These are phyloP conservation scores for Acanthosoma haemorrhoidale DNA, from an alignment of 2,888 invertebrate genomes.

Conservation along the genomic window DNA sequence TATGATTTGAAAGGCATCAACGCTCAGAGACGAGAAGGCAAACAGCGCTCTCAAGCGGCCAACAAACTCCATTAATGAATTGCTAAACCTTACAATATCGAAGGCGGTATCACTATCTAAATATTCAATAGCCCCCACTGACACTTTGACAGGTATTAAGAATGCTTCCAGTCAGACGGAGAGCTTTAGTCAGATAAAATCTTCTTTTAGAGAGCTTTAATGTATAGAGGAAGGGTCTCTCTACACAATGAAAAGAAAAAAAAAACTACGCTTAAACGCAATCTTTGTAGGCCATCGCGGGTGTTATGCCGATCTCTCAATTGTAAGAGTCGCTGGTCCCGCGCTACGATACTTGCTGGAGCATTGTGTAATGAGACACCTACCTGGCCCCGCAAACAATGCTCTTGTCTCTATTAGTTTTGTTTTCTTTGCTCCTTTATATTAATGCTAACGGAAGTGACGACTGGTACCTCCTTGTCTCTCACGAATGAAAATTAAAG, in stretches of 20 bases:
- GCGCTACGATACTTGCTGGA: background rate
- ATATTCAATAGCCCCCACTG: slow-evolving; percentile 3
- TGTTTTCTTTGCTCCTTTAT: background rate
- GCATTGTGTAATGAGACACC: slow-evolving; percentile 6
- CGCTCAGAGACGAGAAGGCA: background rate
- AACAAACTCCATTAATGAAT: slow-evolving; percentile 10
- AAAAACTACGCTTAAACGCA: background rate
- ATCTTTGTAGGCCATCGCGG: background rate
- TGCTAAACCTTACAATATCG: slow-evolving; percentile 10
- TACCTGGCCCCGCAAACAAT: background rate
- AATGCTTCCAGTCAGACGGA: slow-evolving; percentile 4
- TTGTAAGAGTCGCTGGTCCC: background rate
- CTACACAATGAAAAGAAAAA: slow-evolving; percentile 8
- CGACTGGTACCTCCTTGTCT: background rate
- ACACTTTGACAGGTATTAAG: slow-evolving; percentile 14
- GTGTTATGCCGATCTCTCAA: slow-evolving; percentile 3
- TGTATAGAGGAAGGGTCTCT: background rate
- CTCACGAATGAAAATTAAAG: no score
- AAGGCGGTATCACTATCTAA: slow-evolving; percentile 13
- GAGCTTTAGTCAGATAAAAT: background rate
- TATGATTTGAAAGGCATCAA: background rate
- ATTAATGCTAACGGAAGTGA: background rate
- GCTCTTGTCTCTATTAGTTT: background rate
- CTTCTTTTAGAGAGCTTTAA: slow-evolving; percentile 6
- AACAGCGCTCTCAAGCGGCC: background rate